These are phyloP conservation scores for Lepidocyrtoides sp. DNA, from an alignment of 2,888 invertebrate species.

Conservation along the genomic window DNA sequence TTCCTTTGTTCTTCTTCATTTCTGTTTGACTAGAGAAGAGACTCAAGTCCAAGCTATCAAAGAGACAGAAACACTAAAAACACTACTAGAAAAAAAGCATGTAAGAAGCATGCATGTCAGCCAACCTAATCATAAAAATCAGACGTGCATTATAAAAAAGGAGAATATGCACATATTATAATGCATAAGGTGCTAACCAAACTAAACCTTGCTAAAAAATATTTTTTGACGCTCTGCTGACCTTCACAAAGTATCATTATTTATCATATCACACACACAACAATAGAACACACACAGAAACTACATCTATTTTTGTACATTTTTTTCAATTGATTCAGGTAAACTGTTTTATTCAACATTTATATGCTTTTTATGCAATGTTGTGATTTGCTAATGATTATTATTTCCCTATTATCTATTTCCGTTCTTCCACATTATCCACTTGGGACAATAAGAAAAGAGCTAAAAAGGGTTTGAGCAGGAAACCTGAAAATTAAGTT, in stretches of 20 bases:
- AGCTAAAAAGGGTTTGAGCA: background rate
- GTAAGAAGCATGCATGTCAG: background rate
- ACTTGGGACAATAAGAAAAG: background rate
- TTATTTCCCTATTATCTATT: background rate
- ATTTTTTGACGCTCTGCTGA: background rate
- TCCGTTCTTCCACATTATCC: background rate
- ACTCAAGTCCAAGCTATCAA: background rate
- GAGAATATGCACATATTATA: no score
- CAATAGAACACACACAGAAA: no score
- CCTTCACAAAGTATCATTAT: background rate
- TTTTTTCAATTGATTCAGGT: no score
- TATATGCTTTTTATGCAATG: no score
- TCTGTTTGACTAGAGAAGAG: background rate
- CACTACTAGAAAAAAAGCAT: background rate
- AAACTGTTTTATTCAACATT: background rate
- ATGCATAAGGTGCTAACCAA: no score
- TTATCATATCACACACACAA: background rate
- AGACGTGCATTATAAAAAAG: background rate
- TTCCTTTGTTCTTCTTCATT: constrained; percentile 7
- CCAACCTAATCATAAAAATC: background rate
- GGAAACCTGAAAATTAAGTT: background rate
- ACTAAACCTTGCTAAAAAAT: background rate
- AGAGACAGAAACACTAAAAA: no score
- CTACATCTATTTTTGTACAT: background rate
- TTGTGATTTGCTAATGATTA: no score